Evolutionary conservation across 2,797 vertebrate genomes (phyloP), one percentile per base, ranked within the genome.

Genomic region (Crenuchus spilurus): DNA sequence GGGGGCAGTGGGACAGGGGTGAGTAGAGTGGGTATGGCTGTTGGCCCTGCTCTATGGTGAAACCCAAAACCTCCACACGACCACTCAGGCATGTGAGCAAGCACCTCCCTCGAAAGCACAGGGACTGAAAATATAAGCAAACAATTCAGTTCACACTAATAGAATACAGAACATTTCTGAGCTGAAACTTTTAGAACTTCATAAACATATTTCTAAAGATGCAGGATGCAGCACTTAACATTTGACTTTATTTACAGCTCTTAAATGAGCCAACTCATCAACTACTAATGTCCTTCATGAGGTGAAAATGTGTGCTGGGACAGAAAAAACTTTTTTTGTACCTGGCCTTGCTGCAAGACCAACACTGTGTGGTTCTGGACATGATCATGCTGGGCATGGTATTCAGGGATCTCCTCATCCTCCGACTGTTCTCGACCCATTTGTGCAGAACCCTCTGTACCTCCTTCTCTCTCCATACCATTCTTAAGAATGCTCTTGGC

Each of bases 41-140:
- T 82, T 98, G 95, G 14, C 94, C 95, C 62, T 94, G 92, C 54
- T 88, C 90, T 0, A 98, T 91, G 31, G 88, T 92, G 82, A 96
- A 95, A 1, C 96, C 97, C 75, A 95, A 84, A 24, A 98, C 93
- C 20, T 94, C 94, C n/a, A 97, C 94, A 0, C 92, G 92, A 1
- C 96, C 96, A 0, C 94, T 95, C 11, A 99, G 87, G 81, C 96
- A 98, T 0, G 92, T 95, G 86, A 99, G 63, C n/a, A 91, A 87
- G 60, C 96, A 96, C 41, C 93, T 94, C 1, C 97, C 97, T 0
- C 92, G 89, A 65, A 98, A 98, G 66, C 94, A 94, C 84, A 98
- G 87, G 3, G 78, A 86, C 97, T 99, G 85, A 24, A 80, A 67
- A 51, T 44, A 42, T n/a, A 26, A 83, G 14, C n/a, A n/a, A n/a